A percentile compares a stretch with the other conserved stretches of the same genome.
Conservation (phyloP, 2,888 invertebrate species). For the Lottia scabra region DNA sequence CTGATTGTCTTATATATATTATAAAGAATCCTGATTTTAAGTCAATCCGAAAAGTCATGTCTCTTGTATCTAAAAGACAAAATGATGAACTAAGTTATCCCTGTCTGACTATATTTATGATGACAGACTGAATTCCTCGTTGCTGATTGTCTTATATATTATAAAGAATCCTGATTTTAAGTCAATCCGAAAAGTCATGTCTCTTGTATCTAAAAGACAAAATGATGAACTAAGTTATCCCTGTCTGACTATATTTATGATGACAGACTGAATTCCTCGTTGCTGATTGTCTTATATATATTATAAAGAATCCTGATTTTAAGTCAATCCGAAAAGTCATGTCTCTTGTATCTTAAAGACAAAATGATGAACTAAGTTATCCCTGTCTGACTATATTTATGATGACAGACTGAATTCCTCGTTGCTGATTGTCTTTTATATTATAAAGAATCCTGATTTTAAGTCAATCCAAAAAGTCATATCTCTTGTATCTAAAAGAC, state of each 20-base stretch:
- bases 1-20: conserved; percentile 26
- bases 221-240: conserved; percentile 9
- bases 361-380: conserved; percentile 3
- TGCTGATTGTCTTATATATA: conserved; percentile 17
- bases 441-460: too few relatives aligned
- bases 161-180: too few relatives aligned
- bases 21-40: too few relatives aligned
- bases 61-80: neutral
- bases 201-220: too few relatives aligned
- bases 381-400: neutral
- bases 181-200: too few relatives aligned
- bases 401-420: neutral
- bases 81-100: conserved; percentile 2
- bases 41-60: too few relatives aligned
- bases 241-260: conserved; percentile 18
- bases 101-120: neutral
- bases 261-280: conserved; percentile 31
- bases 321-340: too few relatives aligned
- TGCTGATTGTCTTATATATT: neutral
- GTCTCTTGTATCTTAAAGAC: neutral
- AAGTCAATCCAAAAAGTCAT: too few relatives aligned
- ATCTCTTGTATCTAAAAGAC: too few relatives aligned
- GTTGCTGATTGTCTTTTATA: neutral
- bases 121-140: conserved; percentile 1
- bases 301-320: too few relatives aligned